These are phyloP conservation scores for Odocoileus hemionus DNA, from an alignment of 2,113 vertebrate species.

Conservation along the genomic window DNA sequence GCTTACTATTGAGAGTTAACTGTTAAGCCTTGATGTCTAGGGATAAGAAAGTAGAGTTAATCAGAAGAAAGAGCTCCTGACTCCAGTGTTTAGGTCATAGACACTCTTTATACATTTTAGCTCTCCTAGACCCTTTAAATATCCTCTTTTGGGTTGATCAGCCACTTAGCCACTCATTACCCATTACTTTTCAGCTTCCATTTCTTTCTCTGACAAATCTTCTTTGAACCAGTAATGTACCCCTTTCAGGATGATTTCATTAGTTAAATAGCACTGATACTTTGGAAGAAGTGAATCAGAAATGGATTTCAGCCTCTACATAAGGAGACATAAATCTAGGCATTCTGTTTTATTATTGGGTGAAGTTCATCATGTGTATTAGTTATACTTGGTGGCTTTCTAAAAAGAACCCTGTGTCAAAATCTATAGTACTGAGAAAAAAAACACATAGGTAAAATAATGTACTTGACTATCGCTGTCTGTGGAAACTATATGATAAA, in stretches of 20 bases:
- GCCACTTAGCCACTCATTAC: background rate
- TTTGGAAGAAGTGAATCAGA: constrained; percentile 43
- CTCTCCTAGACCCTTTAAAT: constrained; percentile 6
- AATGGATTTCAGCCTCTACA: background rate
- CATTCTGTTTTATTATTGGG: constrained; percentile 30
- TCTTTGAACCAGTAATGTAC: constrained; percentile 32
- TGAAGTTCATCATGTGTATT: constrained; percentile 23
- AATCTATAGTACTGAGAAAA: background rate
- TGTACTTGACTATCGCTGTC: background rate
- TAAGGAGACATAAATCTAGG: constrained; percentile 4
- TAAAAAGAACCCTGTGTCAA: constrained; percentile 30
- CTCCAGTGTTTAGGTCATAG: background rate
- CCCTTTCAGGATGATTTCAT: constrained; percentile 42
- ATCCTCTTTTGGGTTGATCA: constrained; percentile 29
- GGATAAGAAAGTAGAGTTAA: constrained; percentile 46
- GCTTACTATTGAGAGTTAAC: constrained; percentile 9
- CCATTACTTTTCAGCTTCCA: constrained; percentile 32
- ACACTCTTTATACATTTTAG: constrained; percentile 1
- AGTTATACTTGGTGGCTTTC: constrained; percentile 20
- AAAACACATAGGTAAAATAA: background rate
- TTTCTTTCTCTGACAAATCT: constrained; percentile 25
- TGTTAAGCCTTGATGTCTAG: constrained; percentile 51
- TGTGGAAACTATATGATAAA: constrained; percentile 35
- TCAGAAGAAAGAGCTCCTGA: constrained; percentile 48
- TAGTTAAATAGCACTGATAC: constrained; percentile 41